Base-by-base conservation (phyloP, 2,888 invertebrate genomes). In the Pinctada fucata region DNA sequence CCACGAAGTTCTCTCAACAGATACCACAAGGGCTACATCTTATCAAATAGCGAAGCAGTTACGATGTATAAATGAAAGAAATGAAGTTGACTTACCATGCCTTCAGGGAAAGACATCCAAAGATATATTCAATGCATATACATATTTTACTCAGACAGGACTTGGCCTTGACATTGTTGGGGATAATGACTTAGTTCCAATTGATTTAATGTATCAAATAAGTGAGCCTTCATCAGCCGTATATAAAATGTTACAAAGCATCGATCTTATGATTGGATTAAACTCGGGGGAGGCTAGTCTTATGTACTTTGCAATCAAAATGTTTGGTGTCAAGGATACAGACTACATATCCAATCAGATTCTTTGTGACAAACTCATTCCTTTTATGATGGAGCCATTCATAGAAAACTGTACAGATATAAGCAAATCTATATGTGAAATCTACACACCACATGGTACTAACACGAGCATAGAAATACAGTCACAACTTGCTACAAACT, bases 231-330 rank as follows among this genome's bases (percentile, higher is more conserved):
- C 74, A 6, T 70, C 74, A 0, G 81, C 76, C 58, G 6, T 76
- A 70, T 78, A 82, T 68, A 52, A 52, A 52, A 52, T 52, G 58
- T 85, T 86, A 51, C 74, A 76, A 8, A 83, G 78, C 75, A 65
- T 85, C 2, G 86, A 85, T 72, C 49, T 83, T 10, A 80, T 85
- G 78, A 79, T 82, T 0, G 86, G 86, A 0, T 80, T 83, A 13
- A 86, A 85, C 65, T 80, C 76, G 48, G 83, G 84, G 2, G 86
- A 86, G 48, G 84, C 82, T 45, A 85, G 85, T 0, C 73, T 85
- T 1, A 69, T 84, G 70, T 85, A 83, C 69, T 84, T 82, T 70
- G 63, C 10, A 10, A 73, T 83, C 10, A 10, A 5, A 8, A 72
- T 76, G 6, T 83, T 82, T 66, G 79, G 83, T 72, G 66, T 83